Evolutionary conservation across 2,888 invertebrate genomes (phyloP), one percentile per base, ranked within the genome.

Genomic region (Drosophila nigritarsus): DNA sequence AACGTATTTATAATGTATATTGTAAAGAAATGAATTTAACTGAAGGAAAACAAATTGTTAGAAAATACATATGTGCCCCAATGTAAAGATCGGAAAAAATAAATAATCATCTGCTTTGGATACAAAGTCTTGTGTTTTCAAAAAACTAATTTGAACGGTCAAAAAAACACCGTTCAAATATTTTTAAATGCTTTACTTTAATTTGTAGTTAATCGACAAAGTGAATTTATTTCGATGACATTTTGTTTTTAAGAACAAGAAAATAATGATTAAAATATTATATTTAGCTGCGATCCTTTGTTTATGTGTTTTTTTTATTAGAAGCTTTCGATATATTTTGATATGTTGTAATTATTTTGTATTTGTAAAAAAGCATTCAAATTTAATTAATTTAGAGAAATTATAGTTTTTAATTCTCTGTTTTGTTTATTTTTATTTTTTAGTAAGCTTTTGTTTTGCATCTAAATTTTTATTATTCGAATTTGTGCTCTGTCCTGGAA

Each of bases 21-120:
- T 81, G 82, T 79, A 78, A 71, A 78, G 62, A 73, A 75, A 78
- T 78, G 79, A 78, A 82, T 75, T 75, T 73, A 80, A 75, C 64
- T 66, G 78, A 82, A 78, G 68, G 53, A 71, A 71, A 69, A 32
- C 42, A 0, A 63, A 62, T 72, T 72, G 56, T 65, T 51, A 56
- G 48, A 63, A 58, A 61, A 68, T 29, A 50, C 29, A 20, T 27
- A 48, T n/a, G 20, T 36, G 38, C 15, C 13, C 29, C 27, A 3
- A 36, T 65, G 49, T 59, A 38, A 56, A 49, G 32, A 36, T n/a
- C 32, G 38, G 32, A 67, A 67, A 59, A 40, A 45, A 40, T 50
- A 36, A 55, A 56, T 11, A 51, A 61, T 45, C 45, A 70, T 48
- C 34, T 56, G 59, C 64, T 59, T 3, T 63, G 55, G 13, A 71